Conservation (phyloP, 2,888 invertebrate species). For the Caenorhabditis imperialis region DNA sequence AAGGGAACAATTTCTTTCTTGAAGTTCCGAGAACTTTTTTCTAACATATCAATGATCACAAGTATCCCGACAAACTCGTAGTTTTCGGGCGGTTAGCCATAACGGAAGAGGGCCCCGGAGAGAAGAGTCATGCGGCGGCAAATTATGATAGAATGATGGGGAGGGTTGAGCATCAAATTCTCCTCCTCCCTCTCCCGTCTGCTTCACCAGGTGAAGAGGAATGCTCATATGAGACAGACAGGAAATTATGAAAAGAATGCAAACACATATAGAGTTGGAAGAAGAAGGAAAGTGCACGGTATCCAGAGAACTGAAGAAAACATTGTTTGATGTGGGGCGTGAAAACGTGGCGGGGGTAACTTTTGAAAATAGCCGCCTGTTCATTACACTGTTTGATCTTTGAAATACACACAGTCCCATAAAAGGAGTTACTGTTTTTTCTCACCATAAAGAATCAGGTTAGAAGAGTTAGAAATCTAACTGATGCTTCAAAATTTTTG, state of each 20-base stretch:
- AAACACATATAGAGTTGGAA: no score
- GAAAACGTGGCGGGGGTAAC: slow-evolving; percentile 12
- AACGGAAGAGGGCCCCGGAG: not conserved
- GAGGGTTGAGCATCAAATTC: no score
- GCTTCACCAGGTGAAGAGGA: slow-evolving; percentile 8
- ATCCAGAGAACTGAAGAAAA: slow-evolving; percentile 23
- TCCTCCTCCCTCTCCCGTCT: no score
- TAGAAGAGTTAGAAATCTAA: no score
- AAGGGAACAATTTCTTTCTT: slow-evolving; percentile 7
- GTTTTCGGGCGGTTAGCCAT: not conserved
- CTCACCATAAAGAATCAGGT: no score
- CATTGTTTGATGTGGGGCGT: slow-evolving; percentile 30
- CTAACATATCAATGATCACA: slow-evolving; percentile 35
- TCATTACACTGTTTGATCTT: slow-evolving; percentile 44
- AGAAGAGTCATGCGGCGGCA: slow-evolving; percentile 19
- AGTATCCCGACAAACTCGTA: slow-evolving; percentile 23
- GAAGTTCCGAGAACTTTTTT: slow-evolving; percentile 5
- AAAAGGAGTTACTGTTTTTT: not conserved
- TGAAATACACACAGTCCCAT: slow-evolving; percentile 13
- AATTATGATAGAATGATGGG: slow-evolving; percentile 34
- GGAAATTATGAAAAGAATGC: slow-evolving; percentile 33
- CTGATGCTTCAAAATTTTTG: no score
- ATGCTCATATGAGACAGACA: no score
- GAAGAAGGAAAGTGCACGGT: slow-evolving; percentile 31
- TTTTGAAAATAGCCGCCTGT: slow-evolving; percentile 20